A percentile compares a stretch with the other conserved stretches of the same genome.
Evolutionary conservation across 2,888 invertebrate species (phyloP).

Genomic region (Scaptomyza polygonia): DNA sequence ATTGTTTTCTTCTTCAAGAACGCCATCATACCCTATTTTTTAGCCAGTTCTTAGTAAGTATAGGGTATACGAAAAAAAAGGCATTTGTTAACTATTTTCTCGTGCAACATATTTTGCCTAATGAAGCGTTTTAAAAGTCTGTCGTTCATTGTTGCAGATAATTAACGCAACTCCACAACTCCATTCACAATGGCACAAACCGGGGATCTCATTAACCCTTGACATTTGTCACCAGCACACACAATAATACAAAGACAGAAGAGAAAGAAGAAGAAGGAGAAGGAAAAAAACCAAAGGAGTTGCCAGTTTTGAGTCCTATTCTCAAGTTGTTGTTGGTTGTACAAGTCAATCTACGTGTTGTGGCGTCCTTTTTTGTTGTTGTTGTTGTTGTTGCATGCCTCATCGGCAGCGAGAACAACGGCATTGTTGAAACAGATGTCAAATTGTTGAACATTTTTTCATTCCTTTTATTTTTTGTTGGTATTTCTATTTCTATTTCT

Average conservation of each 20-base stretch:
- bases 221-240: constrained; percentile 69
- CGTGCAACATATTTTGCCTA: constrained; percentile 48
- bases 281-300: constrained; percentile 27
- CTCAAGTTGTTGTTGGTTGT: constrained; percentile 2
- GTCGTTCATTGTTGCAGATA: constrained; percentile 60
- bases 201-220: constrained; percentile 73
- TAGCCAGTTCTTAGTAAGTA: not conserved
- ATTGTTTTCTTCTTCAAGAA: too few relatives aligned
- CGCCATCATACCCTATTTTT: not conserved
- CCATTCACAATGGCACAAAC: constrained; percentile 22
- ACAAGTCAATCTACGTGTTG: constrained; percentile 74
- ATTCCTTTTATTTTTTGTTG: constrained; percentile 24
- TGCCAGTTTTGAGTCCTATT: constrained; percentile 24
- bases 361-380: constrained; percentile 69
- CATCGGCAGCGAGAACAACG: constrained; percentile 38
- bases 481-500: constrained; percentile 37
- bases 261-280: not conserved
- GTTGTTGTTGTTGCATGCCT: constrained; percentile 56
- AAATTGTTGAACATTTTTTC: constrained; percentile 68
- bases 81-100: constrained; percentile 36
- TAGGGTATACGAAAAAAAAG: not conserved
- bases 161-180: constrained; percentile 69
- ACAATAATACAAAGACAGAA: constrained; percentile 22
- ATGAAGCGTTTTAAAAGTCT: constrained; percentile 73
- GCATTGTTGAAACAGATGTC: constrained; percentile 74